Conservation (phyloP, 2,113 vertebrate genomes). For the Heterocephalus glaber region DNA sequence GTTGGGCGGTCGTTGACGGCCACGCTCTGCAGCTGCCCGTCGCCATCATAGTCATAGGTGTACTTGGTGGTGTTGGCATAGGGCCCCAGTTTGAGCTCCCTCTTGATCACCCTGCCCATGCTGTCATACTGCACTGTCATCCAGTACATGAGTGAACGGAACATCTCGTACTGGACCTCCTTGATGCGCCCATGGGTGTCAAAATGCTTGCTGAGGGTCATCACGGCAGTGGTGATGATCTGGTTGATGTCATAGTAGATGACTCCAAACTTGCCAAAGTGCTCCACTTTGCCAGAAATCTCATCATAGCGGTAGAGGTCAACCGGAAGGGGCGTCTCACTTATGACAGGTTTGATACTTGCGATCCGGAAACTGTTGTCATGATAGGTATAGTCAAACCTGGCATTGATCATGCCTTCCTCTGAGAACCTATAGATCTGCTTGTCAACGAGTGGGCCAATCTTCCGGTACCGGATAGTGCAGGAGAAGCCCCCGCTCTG, state of each 20-base stretch:
- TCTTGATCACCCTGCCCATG: conserved; percentile 97
- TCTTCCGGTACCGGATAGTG: conserved; percentile 97
- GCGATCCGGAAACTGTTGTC: conserved; percentile 99
- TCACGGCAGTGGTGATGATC: conserved; percentile 98
- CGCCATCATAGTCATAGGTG: conserved; percentile 97
- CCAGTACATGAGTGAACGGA: conserved; percentile 99
- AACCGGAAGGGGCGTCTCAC: conserved; percentile 96
- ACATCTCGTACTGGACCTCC: conserved; percentile 99
- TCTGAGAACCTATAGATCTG: conserved; percentile 99
- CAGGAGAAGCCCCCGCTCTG: conserved; percentile 98
- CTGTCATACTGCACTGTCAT: conserved; percentile 99
- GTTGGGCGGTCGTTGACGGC: conserved; percentile 97
- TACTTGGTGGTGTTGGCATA: conserved; percentile 99
- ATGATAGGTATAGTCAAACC: conserved; percentile 98
- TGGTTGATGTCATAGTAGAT: conserved; percentile 99
- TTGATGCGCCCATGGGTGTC: conserved; percentile 98
- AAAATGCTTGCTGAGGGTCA: conserved; percentile 99
- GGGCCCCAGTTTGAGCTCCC: conserved; percentile 98
- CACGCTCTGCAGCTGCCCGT: conserved; percentile 96
- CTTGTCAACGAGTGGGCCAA: conserved; percentile 97
- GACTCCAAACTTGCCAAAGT: conserved; percentile 99
- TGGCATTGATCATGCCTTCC: conserved; percentile 98
- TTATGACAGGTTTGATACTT: conserved; percentile 98
- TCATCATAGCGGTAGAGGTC: conserved; percentile 98
- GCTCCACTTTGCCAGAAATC: conserved; percentile 99